Conservation (phyloP, 2,113 vertebrate species). For the Microcebus lehilahytsara region DNA sequence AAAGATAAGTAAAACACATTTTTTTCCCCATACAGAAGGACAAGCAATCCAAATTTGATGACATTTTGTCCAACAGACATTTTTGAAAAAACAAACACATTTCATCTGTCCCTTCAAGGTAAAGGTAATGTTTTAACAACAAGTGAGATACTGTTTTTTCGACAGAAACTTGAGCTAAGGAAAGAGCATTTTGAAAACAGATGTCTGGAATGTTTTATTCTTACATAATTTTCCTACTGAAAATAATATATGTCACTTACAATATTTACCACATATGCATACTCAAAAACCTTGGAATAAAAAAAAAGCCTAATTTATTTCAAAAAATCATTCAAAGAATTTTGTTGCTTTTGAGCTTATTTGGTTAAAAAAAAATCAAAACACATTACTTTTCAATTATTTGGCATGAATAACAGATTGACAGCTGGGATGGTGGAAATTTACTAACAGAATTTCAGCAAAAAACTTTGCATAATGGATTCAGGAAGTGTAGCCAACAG, state of each 20-base stretch:
- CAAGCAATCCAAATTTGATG: constrained; percentile 25
- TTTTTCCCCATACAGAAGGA: constrained; percentile 11
- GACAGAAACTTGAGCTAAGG: not conserved
- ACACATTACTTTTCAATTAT: constrained; percentile 24
- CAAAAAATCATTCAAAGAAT: constrained; percentile 25
- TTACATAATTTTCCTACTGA: constrained; percentile 15
- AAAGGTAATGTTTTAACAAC: constrained; percentile 54
- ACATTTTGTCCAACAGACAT: not conserved
- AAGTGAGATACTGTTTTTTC: constrained; percentile 41
- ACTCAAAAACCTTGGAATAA: not conserved
- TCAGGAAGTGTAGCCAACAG: not conserved
- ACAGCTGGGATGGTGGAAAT: constrained; percentile 22
- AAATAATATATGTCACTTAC: constrained; percentile 30
- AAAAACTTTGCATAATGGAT: constrained; percentile 23
- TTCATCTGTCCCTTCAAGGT: constrained; percentile 32
- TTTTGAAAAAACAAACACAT: constrained; percentile 49
- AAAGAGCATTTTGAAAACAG: constrained; percentile 50
- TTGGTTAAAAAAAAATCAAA: constrained; percentile 43
- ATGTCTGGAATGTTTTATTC: constrained; percentile 12
- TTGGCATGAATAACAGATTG: constrained; percentile 54
- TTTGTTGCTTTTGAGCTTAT: constrained; percentile 44
- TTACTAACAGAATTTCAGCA: constrained; percentile 42
- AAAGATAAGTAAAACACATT: constrained; percentile 10
- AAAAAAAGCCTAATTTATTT: not conserved
- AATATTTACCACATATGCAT: not conserved